Evolutionary conservation across 2,888 invertebrate species (phyloP), one percentile per base, ranked within the genome.

Genomic region (Myopa tessellatipennis): DNA sequence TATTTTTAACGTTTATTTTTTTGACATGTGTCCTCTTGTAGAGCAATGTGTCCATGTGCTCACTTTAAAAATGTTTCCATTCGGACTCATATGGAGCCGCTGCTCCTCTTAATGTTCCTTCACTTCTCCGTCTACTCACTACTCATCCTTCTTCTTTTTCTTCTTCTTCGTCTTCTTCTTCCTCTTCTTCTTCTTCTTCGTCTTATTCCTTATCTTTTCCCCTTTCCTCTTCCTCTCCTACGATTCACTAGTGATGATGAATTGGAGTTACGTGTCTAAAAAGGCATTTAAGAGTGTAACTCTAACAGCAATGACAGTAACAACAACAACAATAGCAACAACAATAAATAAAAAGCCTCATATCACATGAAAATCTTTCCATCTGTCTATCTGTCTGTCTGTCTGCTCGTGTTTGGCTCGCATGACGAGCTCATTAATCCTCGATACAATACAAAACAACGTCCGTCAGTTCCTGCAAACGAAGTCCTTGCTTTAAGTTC

Each of bases 201-300:
- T 45, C 6, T 45, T 3, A 34, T 52, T 76, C 52, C 16, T 38
- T 60, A 40, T 70, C 18, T 58, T 58, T 40, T 55, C 63, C 7
- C 18, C 18, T 45, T 50, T 40, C 69, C 38, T 1, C 8, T 45
- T 55, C 50, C 50, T 14, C 50, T 50, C 50, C 10, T 14, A 4
- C 34, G 34, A 2, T 38, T 75, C 80, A 77, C 78, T 80, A 81
- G 78, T 81, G 81, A 83, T 83, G 82, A 83, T 82, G 80, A 80
- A 87, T 87, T 85, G 84, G 83, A 81, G 82, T 83, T 83, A 87
- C 88, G 87, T 87, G 88, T 86, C 69, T 75, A 14, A 75, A 60
- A 69, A 45, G 69, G 26, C 61, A 34, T 75, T 75, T 75, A 75
- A 68, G 34, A 58, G 36, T 26, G 26, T 26, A 26, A 26, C 26